Percentiles rank a stretch among this genome's conserved stretches.
phyloP scores from a whole-genome alignment of 2,113 vertebrate species.

The Alethe diademata region DNA sequence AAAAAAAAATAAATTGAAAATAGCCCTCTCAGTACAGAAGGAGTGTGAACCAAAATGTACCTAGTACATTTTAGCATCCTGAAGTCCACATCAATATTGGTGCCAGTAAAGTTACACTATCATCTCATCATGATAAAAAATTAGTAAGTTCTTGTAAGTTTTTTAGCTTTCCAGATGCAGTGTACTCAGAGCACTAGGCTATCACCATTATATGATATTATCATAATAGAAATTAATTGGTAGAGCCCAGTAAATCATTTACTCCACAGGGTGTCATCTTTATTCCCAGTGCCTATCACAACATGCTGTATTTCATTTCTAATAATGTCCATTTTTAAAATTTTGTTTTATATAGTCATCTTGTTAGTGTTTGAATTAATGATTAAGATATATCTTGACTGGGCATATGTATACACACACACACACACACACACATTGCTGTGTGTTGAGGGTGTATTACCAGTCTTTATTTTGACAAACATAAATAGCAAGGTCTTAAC shows the following conservation, averaged over 20 bases:
- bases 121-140: background rate
- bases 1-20: background rate
- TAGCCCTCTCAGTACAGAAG: background rate
- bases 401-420: no score
- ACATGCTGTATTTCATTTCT: background rate
- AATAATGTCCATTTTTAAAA: background rate
- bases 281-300: background rate
- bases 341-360: background rate
- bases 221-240: background rate
- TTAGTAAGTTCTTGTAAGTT: background rate
- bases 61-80: background rate
- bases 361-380: background rate
- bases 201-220: background rate
- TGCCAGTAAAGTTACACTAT: background rate
- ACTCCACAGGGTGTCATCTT: background rate
- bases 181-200: background rate
- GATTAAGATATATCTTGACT: background rate
- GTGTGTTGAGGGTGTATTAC: background rate
- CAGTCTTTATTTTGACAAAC: background rate
- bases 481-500: background rate
- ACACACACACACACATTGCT: background rate
- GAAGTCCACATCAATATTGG: background rate
- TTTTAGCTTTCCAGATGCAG: background rate
- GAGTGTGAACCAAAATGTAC: background rate
- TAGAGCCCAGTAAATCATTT: background rate